Evolutionary conservation across 2,797 vertebrate species (phyloP).

Genomic region (Mareca penelope): DNA sequence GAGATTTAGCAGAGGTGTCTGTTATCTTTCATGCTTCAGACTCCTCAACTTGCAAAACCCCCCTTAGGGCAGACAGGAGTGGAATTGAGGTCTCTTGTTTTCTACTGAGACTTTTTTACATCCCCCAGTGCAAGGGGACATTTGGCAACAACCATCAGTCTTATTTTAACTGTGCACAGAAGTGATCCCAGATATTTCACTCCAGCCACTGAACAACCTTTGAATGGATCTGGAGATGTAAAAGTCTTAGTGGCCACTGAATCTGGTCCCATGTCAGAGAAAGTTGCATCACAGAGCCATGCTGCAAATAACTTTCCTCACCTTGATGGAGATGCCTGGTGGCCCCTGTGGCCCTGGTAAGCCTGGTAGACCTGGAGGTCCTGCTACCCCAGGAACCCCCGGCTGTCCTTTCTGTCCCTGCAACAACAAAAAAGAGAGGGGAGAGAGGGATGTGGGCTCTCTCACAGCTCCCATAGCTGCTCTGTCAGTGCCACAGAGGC

Average conservation of each 20-base stretch:
- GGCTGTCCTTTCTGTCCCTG: conserved; percentile 80
- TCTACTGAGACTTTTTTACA: neutral
- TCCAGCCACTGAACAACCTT: neutral
- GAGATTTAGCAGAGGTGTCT: neutral
- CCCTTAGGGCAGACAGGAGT: neutral
- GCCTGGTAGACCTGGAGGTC: conserved; percentile 84
- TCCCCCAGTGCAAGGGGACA: neutral
- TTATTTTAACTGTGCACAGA: neutral
- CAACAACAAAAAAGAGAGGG: neutral
- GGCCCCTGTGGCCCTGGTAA: conserved; percentile 79
- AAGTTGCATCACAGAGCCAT: neutral
- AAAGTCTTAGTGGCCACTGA: neutral
- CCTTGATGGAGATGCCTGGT: conserved; percentile 87
- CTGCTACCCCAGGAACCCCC: conserved; percentile 83
- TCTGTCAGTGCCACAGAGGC: neutral
- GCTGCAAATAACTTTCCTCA: conserved; percentile 37
- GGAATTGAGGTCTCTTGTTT: neutral
- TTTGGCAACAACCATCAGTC: neutral
- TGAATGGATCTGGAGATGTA: neutral
- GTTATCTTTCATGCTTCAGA: neutral
- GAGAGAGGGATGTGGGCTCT: neutral
- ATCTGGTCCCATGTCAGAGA: neutral
- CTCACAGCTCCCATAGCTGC: neutral
- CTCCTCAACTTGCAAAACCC: neutral
- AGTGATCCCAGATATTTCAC: neutral